These are phyloP conservation scores for Episyrphus balteatus DNA, from an alignment of 1,140 invertebrate species.

Conservation along the genomic window DNA sequence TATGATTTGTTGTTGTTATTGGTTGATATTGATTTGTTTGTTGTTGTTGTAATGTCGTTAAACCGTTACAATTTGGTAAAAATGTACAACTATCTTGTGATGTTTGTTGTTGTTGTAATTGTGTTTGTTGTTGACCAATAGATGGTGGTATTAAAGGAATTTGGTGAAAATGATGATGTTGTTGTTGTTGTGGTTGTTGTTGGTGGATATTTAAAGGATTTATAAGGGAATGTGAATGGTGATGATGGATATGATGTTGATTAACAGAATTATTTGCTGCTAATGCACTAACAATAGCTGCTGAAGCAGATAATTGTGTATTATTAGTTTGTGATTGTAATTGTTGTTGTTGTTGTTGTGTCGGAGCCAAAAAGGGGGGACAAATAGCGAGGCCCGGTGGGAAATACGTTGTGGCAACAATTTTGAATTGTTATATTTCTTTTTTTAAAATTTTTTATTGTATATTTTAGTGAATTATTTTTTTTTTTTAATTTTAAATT, in stretches of 20 bases:
- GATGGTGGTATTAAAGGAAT: conserved; percentile 4
- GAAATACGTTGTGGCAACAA: conserved; percentile 6
- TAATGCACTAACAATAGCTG: not conserved
- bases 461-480: not conserved
- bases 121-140: not conserved
- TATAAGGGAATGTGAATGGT: not conserved
- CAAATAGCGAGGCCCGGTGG: conserved; percentile 6
- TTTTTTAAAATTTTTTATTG: not conserved
- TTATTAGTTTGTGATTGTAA: no score
- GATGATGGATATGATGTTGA: not conserved
- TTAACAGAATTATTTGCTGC: not conserved
- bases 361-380: conserved; percentile 4
- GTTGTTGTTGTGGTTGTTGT: conserved; percentile 10
- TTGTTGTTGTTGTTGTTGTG: not conserved
- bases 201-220: not conserved
- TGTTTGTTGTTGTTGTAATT: conserved; percentile 1
- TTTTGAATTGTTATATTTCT: not conserved
- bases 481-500: conserved; percentile 1
- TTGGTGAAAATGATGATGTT: conserved; percentile 5
- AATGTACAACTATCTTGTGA: not conserved
- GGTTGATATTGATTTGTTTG: not conserved
- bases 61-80: no score
- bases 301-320: not conserved
- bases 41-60: not conserved
- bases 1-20: not conserved